Percentiles rank a stretch among this genome's conserved stretches.
These are phyloP conservation scores for Vollenhovia emeryi DNA, from an alignment of 1,140 invertebrate species.

Conservation along the genomic window DNA sequence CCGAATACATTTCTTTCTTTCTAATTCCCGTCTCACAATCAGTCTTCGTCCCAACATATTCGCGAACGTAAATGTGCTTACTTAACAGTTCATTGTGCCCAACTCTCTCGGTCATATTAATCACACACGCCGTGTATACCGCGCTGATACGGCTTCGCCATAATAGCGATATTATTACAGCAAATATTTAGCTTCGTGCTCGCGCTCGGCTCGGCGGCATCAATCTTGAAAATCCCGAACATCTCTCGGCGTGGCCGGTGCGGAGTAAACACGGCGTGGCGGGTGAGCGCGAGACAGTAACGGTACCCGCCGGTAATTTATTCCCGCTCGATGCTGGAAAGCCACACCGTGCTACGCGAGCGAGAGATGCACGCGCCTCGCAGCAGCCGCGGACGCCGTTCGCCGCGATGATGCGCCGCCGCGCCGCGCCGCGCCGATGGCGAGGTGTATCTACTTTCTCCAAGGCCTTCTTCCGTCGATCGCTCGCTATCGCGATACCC, in stretches of 20 bases:
- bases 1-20: constrained; percentile 17
- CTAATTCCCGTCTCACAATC: not conserved
- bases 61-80: constrained; percentile 29
- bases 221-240: constrained; percentile 52
- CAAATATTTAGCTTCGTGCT: constrained; percentile 50
- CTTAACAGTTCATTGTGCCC: constrained; percentile 40
- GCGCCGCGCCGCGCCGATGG: not conserved
- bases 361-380: constrained; percentile 34
- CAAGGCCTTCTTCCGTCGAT: constrained; percentile 64
- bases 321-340: constrained; percentile 62
- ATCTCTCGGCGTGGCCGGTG: constrained; percentile 43
- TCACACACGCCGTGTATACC: constrained; percentile 33
- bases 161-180: constrained; percentile 59
- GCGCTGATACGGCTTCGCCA: constrained; percentile 13
- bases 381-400: not conserved
- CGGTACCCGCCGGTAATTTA: constrained; percentile 69
- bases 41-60: not conserved
- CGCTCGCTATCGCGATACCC: constrained; percentile 48
- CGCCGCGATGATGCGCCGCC: not conserved
- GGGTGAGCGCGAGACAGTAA: constrained; percentile 64
- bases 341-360: constrained; percentile 44
- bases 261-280: constrained; percentile 55
- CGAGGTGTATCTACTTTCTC: constrained; percentile 68
- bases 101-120: constrained; percentile 38
- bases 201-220: constrained; percentile 33